phyloP scores from a whole-genome alignment of 2,888 invertebrate genomes.

The Zygogramma bicolorata region DNA sequence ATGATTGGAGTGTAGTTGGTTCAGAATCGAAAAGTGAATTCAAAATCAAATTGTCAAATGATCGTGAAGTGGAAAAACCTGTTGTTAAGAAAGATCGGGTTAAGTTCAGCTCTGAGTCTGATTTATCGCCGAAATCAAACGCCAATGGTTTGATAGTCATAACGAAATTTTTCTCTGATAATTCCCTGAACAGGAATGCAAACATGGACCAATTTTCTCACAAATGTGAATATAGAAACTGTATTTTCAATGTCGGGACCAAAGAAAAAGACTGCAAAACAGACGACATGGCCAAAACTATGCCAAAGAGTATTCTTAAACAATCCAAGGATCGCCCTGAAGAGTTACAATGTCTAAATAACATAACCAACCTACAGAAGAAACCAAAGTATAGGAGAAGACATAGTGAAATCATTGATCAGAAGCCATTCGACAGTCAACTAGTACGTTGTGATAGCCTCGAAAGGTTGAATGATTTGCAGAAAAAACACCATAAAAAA shows the following conservation, averaged over 20 bases:
- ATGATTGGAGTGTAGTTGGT: conserved; percentile 65
- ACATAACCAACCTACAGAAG: conserved; percentile 53
- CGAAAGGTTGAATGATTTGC: conserved; percentile 60
- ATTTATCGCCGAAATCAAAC: conserved; percentile 57
- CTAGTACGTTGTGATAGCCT: conserved; percentile 66
- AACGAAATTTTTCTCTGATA: conserved; percentile 39
- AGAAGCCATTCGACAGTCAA: conserved; percentile 67
- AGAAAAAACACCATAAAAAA: conserved; percentile 58
- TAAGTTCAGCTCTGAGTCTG: conserved; percentile 60
- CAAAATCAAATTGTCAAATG: conserved; percentile 45
- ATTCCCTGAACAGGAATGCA: conserved; percentile 36
- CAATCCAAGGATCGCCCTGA: conserved; percentile 56
- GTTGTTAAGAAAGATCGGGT: conserved; percentile 42
- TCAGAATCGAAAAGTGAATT: conserved; percentile 61
- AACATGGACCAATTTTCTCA: conserved; percentile 58
- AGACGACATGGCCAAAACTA: conserved; percentile 65
- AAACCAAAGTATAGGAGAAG: conserved; percentile 62
- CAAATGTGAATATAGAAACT: conserved; percentile 64
- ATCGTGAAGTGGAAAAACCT: conserved; percentile 35
- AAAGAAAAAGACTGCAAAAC: conserved; percentile 66
- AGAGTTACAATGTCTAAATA: conserved; percentile 53
- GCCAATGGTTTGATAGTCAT: conserved; percentile 24
- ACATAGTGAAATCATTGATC: conserved; percentile 69
- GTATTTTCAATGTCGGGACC: conserved; percentile 66
- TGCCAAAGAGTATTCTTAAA: conserved; percentile 61